Base-by-base conservation (phyloP, 2,113 vertebrate genomes). In the Cnemophilus loriae region DNA sequence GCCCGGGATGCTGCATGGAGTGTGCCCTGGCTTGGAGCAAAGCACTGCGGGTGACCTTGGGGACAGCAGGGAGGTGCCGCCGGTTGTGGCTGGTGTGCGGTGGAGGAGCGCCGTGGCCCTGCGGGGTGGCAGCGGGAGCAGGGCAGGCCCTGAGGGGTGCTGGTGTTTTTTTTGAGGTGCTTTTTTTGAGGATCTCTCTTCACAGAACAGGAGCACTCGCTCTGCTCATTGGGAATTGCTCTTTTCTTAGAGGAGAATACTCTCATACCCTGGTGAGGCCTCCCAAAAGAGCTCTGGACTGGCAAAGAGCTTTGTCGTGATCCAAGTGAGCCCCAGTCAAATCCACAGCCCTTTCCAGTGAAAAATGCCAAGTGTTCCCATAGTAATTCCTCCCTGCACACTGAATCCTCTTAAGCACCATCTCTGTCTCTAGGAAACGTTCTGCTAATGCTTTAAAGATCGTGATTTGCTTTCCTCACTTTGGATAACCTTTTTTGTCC, bases 1-100 rank as follows among this genome's bases (percentile, higher is more conserved):
- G 23, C 93, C 75, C 47, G 6, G 30, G 75, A 11, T 30, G 92
- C 95, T 97, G 98, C 97, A 84, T 97, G 98, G 57, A 77, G 70
- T 90, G 95, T 89, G 90, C 42, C 52, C 15, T 94, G 56, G 39
- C 96, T 73, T 46, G 28, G 21, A 89, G 69, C 70, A 88, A 16
- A 27, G 49, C 28, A 11, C 50, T 82, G 35, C 61, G 91, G 68
- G 8, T 15, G 12, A 8, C 73, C 32, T 28, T 9, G 81, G 70
- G 70, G 27, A 7, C 71, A 20, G 79, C 87, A 84, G 79, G 79
- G 87, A 63, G 24, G n/a, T 76, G 68, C 68, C 77, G 44, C 27
- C 68, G 9, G 7, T 1, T 2, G 3, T 56, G 83, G 5, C 30
- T 49, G 70, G 1, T 3, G 42, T 5, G 59, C 35, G 52, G 3